phyloP scores from a whole-genome alignment of 2,113 vertebrate genomes.

The Sigmodon hispidus region DNA sequence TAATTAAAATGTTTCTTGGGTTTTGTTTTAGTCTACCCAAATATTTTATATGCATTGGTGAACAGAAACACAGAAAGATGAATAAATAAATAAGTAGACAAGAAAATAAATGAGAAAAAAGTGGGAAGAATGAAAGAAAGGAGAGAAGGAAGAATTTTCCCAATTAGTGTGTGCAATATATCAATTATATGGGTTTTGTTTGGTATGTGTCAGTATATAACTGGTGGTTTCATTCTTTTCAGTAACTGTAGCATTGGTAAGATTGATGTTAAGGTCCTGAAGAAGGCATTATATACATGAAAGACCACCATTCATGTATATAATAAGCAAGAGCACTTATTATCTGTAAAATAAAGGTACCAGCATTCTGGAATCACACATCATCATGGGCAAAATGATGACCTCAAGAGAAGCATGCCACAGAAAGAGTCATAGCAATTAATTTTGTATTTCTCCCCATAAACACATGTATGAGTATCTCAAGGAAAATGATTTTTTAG shows the following conservation, averaged over 20 bases:
- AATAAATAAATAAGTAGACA: neutral
- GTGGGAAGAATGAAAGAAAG: neutral
- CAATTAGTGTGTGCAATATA: neutral
- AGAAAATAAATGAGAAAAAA: too few relatives aligned
- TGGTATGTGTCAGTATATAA: neutral
- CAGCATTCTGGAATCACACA: too few relatives aligned
- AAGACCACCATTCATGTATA: too few relatives aligned
- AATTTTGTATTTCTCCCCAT: neutral
- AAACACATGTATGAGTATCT: neutral
- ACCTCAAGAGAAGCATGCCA: too few relatives aligned
- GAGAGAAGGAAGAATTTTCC: neutral
- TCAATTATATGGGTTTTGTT: neutral
- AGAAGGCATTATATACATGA: too few relatives aligned
- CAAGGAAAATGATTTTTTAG: neutral
- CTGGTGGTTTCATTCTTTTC: neutral
- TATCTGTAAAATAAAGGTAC: too few relatives aligned
- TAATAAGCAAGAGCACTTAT: too few relatives aligned
- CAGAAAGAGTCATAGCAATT: neutral
- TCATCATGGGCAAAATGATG: too few relatives aligned
- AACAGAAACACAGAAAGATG: neutral
- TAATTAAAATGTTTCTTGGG: neutral
- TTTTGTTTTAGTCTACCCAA: neutral
- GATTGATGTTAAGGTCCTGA: too few relatives aligned
- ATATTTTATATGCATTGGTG: neutral
- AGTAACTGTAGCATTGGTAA: neutral